Evolutionary conservation across 2,888 invertebrate genomes (phyloP), one percentile per base, ranked within the genome.

Genomic region (Dryobotodes eremita): DNA sequence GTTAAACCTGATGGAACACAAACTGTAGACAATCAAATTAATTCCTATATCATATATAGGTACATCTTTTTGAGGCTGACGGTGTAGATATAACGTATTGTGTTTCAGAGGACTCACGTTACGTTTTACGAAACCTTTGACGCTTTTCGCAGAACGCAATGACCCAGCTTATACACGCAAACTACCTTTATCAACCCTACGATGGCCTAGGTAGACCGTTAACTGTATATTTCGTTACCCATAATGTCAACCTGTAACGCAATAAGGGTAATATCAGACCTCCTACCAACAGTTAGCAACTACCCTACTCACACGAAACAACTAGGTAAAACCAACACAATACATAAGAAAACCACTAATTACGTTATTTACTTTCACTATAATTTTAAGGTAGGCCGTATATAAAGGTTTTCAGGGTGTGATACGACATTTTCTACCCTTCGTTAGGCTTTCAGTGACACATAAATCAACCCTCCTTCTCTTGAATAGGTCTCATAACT

Each of bases 381-480:
- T 71, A 84, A 79, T 75, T 80, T 76, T 70, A 87, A 79, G 57
- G 65, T 48, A 65, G 65, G 71, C 62, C 59, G 46, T 84, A 87
- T 88, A 90, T 89, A 90, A 92, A 89, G 89, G 90, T 82, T 72
- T 80, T 76, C 79, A 89, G 85, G 84, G 83, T 78, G 36, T 77
- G 72, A 82, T 84, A 77, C 86, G 89, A 90, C 89, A 91, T 92
- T 93, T 90, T 79, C 80, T 81, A 80, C 89, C 90, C 89, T 92
- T 91, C 89, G 89, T 90, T 75, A 89, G 87, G 80, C 86, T 86
- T 89, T 89, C 84, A 83, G 84, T 88, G 90, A 91, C 91, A 90
- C 91, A 91, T 92, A 90, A 66, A 91, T 91, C 90, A 91, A 88
- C 88, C 85, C 86, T 84, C 82, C 87, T 89, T 88, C 82, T 84